Base-by-base conservation (phyloP, 1,140 invertebrate species). In the Musca vetustissima region DNA sequence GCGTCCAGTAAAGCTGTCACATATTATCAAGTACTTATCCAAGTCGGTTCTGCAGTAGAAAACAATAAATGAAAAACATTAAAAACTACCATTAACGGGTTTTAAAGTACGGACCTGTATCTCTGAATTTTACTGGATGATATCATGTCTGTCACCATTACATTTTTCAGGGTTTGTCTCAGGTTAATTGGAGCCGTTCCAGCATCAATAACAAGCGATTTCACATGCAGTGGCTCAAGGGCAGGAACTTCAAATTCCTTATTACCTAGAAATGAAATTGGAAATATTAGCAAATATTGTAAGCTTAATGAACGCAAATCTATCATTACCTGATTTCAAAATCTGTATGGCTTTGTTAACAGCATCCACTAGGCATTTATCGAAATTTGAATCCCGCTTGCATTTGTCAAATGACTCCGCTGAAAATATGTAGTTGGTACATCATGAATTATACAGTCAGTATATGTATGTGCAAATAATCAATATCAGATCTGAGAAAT, bases 101-200 rank as follows among this genome's bases (percentile, higher is more conserved):
- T 14, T 1, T 25, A 8, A 61, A 22, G 15, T 28, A 28, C 59
- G 25, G 69, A 81, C 79, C 79, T 75, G 66, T 81, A 81, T 50
- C 75, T 73, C 47, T 74, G 73, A n/a, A 81, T 77, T 73, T 77
- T 81, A 69, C 79, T 81, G 8, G 79, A 80, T 36, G 74, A 78
- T 66, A 81, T 86, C 57, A 88, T 73, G 50, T 87, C 87, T 70
- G 85, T 67, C 28, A 88, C 65, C 74, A 86, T 85, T 25, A 87
- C 75, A 75, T 88, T 86, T 71, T 80, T 83, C 73, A 86, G 86
- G 57, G 85, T 78, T 72, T 88, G 87, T 22, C 80, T 84, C 13
- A 88, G 77, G 43, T 84, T 80, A 11, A 88, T 86, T 19, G 86
- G 81, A 22, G 79, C 75, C 71, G 75, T 81, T 64, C 79, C 78